Percentiles rank a stretch among this genome's conserved stretches.
Evolutionary conservation across 2,113 vertebrate species (phyloP).

Genomic region (Mus pahari): DNA sequence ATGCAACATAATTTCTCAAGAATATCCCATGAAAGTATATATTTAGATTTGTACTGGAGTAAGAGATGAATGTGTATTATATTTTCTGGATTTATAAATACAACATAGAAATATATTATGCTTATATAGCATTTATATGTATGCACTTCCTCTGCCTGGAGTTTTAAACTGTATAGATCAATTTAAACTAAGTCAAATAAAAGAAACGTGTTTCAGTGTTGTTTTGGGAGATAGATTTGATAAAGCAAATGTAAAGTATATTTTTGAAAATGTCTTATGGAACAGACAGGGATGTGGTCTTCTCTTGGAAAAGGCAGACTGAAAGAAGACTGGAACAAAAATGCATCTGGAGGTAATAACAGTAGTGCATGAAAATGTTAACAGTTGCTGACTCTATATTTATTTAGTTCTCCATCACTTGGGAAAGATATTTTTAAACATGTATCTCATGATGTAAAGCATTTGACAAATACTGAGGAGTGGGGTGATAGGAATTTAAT

Average conservation of each 20-base stretch:
- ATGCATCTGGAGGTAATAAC: fast-evolving
- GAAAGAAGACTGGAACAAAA: not conserved
- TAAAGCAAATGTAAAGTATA: not conserved
- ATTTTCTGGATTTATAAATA: conserved; percentile 26
- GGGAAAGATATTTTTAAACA: not conserved
- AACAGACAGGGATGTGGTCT: not conserved
- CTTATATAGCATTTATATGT: not conserved
- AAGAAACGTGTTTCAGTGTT: not conserved
- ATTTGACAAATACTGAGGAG: not conserved
- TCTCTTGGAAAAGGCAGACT: not conserved
- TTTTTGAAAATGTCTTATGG: not conserved
- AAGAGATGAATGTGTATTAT: not conserved
- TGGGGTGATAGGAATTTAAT: not conserved
- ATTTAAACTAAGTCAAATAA: not conserved
- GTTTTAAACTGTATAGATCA: not conserved
- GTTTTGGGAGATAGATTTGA: not conserved
- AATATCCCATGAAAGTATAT: not conserved
- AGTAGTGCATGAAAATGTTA: not conserved
- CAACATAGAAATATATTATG: not conserved
- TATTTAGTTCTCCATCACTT: not conserved
- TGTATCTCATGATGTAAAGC: not conserved
- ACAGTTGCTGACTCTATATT: not conserved
- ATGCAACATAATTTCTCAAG: not conserved
- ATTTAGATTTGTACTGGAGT: not conserved
- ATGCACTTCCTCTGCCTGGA: not conserved